Percentiles rank a stretch among this genome's conserved stretches.
Conservation (phyloP, 2,797 vertebrate species). For the Mycteria americana region DNA sequence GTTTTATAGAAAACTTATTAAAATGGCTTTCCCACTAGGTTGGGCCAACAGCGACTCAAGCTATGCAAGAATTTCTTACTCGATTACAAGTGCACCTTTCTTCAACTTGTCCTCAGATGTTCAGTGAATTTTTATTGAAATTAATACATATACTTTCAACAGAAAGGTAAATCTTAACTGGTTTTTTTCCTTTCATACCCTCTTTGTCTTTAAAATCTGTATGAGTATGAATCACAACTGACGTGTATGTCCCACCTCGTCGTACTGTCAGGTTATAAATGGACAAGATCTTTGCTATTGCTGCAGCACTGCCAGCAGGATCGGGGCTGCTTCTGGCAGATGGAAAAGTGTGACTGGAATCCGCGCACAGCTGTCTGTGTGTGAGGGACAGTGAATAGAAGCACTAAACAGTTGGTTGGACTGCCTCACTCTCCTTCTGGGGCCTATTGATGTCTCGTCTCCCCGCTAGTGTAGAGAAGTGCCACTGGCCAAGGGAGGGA, state of each 20-base stretch:
- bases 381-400: not conserved
- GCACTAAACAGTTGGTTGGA: not conserved
- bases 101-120: slow-evolving; percentile 95
- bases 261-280: not conserved
- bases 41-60: slow-evolving; percentile 97
- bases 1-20: not conserved
- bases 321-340: not conserved
- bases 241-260: not conserved
- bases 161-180: slow-evolving; percentile 83
- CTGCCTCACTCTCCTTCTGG: not conserved
- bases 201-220: not conserved
- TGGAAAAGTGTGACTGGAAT: not conserved
- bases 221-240: not conserved
- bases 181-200: not conserved
- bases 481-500: not conserved
- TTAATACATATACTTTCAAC: slow-evolving; percentile 97
- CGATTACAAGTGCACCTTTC: slow-evolving; percentile 97
- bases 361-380: not conserved
- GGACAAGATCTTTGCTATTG: not conserved
- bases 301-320: not conserved
- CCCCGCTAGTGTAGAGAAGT: not conserved
- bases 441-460: not conserved
- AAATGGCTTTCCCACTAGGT: slow-evolving; percentile 74
- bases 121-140: slow-evolving; percentile 97
- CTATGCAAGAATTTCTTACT: slow-evolving; percentile 98